phyloP scores from a whole-genome alignment of 2,797 vertebrate genomes.

The Eleutherodactylus coqui region DNA sequence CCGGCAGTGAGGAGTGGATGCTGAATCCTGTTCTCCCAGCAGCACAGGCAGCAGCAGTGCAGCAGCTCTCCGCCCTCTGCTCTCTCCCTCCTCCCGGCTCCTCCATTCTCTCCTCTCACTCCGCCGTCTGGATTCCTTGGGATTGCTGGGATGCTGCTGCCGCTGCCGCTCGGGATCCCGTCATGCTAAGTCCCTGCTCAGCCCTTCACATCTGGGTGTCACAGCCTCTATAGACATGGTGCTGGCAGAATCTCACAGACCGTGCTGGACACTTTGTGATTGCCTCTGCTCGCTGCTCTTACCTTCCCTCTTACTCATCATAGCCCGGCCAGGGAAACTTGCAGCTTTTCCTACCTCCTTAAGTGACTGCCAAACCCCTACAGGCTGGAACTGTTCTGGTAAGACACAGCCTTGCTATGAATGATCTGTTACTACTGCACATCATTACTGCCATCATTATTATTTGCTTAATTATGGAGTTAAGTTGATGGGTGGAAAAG shows the following conservation, averaged over 20 bases:
- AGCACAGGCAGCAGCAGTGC: background rate
- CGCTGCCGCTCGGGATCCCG: conserved; percentile 65
- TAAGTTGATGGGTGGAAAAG: conserved; percentile 3
- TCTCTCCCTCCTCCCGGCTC: conserved; percentile 67
- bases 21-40: background rate
- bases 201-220: conserved; percentile 59
- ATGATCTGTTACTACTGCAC: background rate
- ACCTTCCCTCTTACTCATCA: conserved; percentile 85
- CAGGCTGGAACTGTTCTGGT: conserved; percentile 99
- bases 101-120: conserved; percentile 49
- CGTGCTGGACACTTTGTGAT: conserved; percentile 84
- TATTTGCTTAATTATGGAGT: background rate
- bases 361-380: conserved; percentile 98
- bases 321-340: conserved; percentile 90
- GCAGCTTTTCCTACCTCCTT: conserved; percentile 96
- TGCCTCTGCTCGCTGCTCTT: conserved; percentile 83
- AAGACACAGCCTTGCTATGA: conserved; percentile 70
- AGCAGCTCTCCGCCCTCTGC: conserved; percentile 70
- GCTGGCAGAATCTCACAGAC: conserved; percentile 74
- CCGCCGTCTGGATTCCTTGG: conserved; percentile 22
- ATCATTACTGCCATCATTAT: background rate
- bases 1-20: background rate
- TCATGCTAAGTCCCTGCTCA: conserved; percentile 71
- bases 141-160: conserved; percentile 50
- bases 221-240: conserved; percentile 77